phyloP scores from a whole-genome alignment of 2,888 invertebrate genomes.

The Drosophila rubida region DNA sequence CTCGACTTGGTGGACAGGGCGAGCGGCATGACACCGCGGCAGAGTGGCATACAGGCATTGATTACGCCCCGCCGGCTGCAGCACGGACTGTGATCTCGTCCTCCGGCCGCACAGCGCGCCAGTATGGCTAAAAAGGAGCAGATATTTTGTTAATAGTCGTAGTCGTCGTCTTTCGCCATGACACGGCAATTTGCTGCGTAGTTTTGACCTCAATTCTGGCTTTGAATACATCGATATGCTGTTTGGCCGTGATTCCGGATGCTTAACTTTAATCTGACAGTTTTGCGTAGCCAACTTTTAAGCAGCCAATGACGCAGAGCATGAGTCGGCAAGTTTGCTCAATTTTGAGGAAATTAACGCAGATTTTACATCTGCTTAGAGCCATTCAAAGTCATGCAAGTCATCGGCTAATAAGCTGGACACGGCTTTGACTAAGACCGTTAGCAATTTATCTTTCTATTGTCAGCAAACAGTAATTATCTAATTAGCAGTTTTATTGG shows the following conservation, averaged over 20 bases:
- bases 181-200: conserved; percentile 1
- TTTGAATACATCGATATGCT: conserved; percentile 53
- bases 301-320: conserved; percentile 9
- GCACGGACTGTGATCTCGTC: conserved; percentile 90
- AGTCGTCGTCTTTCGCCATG: conserved; percentile 45
- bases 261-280: conserved; percentile 1
- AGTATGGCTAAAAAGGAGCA: conserved; percentile 76
- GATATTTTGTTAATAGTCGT: conserved; percentile 42
- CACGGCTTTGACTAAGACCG: not conserved
- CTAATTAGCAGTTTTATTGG: not conserved
- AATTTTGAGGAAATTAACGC: conserved; percentile 60
- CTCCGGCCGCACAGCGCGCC: conserved; percentile 87
- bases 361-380: conserved; percentile 51
- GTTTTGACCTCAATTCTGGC: conserved; percentile 28
- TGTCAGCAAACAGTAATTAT: not conserved
- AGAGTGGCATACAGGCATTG: conserved; percentile 89
- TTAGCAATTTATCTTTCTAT: not conserved
- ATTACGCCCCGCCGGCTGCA: conserved; percentile 91
- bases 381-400: conserved; percentile 16
- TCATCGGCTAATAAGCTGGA: conserved; percentile 24
- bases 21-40: conserved; percentile 88
- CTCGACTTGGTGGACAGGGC: conserved; percentile 84
- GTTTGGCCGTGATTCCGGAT: conserved; percentile 22
- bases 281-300: not conserved
- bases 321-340: conserved; percentile 35